Evolutionary conservation across 2,113 vertebrate genomes (phyloP), one percentile per base, ranked within the genome.

Genomic region (Setophaga petechia): DNA sequence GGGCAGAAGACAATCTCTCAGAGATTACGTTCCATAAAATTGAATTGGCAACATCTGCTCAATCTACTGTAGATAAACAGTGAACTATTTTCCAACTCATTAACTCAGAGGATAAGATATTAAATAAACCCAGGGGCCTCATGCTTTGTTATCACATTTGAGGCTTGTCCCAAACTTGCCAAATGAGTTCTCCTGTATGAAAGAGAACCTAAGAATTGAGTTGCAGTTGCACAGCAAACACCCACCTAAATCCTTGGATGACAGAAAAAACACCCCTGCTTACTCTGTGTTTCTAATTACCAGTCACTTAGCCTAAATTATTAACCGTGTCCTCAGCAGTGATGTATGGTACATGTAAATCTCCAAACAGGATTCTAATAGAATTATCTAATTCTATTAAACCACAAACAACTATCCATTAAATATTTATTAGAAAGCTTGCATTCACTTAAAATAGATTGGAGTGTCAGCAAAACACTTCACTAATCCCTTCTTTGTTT

Each of bases 311-410:
- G 94, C 71, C 96, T 98, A 96, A 98, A 98, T 98, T 98, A 98
- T 98, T 98, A 98, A 98, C 95, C 18, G 4, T 96, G 95, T 97
- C 97, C 94, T 96, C 90, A 1, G 71, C 87, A 92, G 94, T 98
- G 97, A 98, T 97, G 79, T 97, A 98, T 97, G 94, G 97, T 92
- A 96, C 94, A 90, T 97, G 92, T 95, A 97, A 93, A 95, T 97
- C 92, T 97, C 96, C 89, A 96, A 98, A 97, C 96, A 98, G 96
- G 92, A 96, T 95, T 95, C 95, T 97, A 98, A 98, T 97, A 97
- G 97, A 98, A 98, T 98, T 98, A 98, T 96, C 97, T 97, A 98
- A 98, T 98, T 98, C 97, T 97, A 98, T 98, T 98, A 97, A 98
- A 97, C 94, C 96, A 96, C 96, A 98, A 98, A 98, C 97, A 98